Conservation (phyloP, 2,113 vertebrate species). For the Protobothrops mucrosquamatus region DNA sequence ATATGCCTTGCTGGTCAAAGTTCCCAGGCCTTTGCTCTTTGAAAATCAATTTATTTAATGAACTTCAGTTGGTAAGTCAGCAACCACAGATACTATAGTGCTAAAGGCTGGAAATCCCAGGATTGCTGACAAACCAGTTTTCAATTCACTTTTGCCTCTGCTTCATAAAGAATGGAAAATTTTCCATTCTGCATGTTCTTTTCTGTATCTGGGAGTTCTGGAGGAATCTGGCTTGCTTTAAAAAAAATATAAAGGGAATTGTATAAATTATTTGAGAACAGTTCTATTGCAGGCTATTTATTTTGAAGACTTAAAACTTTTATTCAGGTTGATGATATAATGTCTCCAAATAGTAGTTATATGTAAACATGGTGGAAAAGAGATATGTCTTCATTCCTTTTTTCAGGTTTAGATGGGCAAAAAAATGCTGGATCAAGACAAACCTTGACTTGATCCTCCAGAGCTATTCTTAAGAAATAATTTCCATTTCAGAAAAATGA, state of each 20-base stretch:
- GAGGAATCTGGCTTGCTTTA: not conserved
- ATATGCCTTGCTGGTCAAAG: not conserved
- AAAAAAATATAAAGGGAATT: not conserved
- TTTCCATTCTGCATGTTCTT: not conserved
- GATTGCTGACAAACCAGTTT: not conserved
- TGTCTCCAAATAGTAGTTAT: too few relatives aligned
- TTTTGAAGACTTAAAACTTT: too few relatives aligned
- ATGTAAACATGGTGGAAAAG: too few relatives aligned
- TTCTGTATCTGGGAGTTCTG: not conserved
- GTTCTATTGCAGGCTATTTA: too few relatives aligned
- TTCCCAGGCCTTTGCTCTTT: not conserved
- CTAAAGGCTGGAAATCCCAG: constrained; percentile 14
- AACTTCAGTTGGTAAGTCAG: constrained; percentile 28
- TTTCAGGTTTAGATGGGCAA: too few relatives aligned
- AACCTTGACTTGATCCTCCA: too few relatives aligned
- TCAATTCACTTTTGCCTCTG: not conserved
- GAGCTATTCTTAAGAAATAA: too few relatives aligned
- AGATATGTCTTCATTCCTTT: too few relatives aligned
- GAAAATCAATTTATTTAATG: constrained; percentile 38
- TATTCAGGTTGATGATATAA: too few relatives aligned
- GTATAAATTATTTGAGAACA: too few relatives aligned
- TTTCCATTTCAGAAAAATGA: too few relatives aligned
- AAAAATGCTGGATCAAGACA: too few relatives aligned
- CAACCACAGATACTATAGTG: constrained; percentile 27
- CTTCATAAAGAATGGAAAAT: not conserved